phyloP scores from a whole-genome alignment of 2,888 invertebrate genomes.

The Machimus rusticus region DNA sequence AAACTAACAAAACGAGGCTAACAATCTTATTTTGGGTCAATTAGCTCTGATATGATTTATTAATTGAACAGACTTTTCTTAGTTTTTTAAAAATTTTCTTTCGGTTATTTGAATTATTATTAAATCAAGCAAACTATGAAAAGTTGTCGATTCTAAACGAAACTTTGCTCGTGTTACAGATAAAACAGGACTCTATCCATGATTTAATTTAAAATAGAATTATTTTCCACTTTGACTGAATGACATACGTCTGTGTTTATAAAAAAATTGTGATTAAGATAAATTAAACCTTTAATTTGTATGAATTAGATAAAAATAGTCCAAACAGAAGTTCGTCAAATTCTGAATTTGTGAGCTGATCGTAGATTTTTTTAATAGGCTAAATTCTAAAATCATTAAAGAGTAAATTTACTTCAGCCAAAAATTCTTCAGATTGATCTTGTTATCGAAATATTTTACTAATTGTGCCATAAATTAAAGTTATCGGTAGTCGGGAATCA shows the following conservation, averaged over 20 bases:
- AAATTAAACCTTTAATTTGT: not conserved
- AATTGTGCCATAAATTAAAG: not conserved
- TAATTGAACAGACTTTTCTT: too few species aligned
- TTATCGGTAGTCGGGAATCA: not conserved
- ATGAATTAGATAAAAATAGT: not conserved
- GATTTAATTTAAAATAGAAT: not conserved
- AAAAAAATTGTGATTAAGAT: not conserved
- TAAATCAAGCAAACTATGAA: too few species aligned
- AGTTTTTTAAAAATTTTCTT: too few species aligned
- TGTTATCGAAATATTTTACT: not conserved
- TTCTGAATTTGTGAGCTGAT: not conserved
- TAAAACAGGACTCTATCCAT: not conserved
- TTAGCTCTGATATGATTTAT: too few species aligned
- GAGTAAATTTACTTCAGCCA: not conserved
- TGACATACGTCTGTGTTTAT: not conserved
- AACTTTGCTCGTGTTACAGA: not conserved
- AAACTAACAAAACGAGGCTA: too few species aligned
- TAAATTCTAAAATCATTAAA: not conserved
- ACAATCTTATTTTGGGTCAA: too few species aligned
- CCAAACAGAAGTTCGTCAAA: not conserved
- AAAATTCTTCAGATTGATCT: not conserved
- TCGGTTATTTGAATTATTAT: too few species aligned
- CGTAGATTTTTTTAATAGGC: not conserved
- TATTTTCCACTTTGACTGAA: not conserved
- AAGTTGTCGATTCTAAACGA: too few species aligned